Evolutionary conservation across 2,888 invertebrate species (phyloP).

Genomic region (Tenthredo distinguenda): DNA sequence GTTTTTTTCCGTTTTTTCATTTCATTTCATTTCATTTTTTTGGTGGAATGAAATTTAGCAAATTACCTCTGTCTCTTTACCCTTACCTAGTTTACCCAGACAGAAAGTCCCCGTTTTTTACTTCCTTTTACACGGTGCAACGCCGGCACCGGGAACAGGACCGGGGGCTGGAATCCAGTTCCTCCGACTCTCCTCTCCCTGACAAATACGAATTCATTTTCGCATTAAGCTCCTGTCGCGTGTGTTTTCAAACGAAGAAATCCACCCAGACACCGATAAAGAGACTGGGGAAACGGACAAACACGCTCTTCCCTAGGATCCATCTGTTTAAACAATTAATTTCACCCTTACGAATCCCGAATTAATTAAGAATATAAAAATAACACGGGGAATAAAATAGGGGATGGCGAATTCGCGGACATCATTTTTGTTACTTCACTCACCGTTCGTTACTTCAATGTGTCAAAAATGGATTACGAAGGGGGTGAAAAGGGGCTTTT

Average conservation of each 20-base stretch:
- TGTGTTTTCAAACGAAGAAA: conserved; percentile 1
- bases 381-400: not conserved
- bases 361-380: not conserved
- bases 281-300: not conserved
- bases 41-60: conserved; percentile 47
- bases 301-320: not conserved
- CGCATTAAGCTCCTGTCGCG: conserved; percentile 60
- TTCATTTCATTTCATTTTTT: not conserved
- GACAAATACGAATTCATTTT: conserved; percentile 71
- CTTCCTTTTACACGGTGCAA: not conserved
- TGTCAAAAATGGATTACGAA: too few species aligned
- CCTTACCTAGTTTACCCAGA: conserved; percentile 45
- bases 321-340: not conserved
- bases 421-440: too few species aligned
- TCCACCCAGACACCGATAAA: not conserved
- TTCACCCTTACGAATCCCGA: not conserved
- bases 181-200: conserved; percentile 54
- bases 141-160: not conserved
- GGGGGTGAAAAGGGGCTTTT: not conserved
- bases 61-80: conserved; percentile 52
- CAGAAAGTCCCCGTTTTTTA: conserved; percentile 14
- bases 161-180: not conserved
- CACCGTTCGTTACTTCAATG: too few species aligned
- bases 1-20: not conserved
- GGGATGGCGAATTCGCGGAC: too few species aligned